Conservation (phyloP, 2,797 vertebrate species). For the Cossypha polioptera region DNA sequence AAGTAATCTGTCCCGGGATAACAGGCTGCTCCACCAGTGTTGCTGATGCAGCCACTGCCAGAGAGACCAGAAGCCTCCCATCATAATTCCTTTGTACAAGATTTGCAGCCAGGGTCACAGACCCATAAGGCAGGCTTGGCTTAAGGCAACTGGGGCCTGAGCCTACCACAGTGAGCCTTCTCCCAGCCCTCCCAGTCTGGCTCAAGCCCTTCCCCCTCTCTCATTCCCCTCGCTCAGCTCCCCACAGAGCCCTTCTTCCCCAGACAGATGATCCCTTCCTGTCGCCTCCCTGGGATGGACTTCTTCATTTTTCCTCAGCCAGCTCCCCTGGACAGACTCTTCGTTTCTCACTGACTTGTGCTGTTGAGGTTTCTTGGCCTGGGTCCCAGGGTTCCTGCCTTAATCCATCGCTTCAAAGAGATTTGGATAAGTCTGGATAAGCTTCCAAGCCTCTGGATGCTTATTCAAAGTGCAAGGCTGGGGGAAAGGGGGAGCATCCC, state of each 20-base stretch:
- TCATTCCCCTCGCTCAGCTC: neutral
- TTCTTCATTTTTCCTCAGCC: constrained; percentile 42
- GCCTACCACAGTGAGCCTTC: neutral
- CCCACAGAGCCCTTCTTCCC: neutral
- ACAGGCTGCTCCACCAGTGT: neutral
- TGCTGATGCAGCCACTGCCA: neutral
- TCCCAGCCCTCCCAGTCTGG: neutral
- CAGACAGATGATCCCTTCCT: constrained; percentile 29
- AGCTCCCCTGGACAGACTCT: constrained; percentile 50
- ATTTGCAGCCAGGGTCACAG: constrained; percentile 2
- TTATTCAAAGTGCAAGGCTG: constrained; percentile 22
- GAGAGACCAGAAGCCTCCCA: neutral
- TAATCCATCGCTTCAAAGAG: constrained; percentile 66
- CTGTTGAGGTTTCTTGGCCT: constrained; percentile 56
- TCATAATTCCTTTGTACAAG: neutral
- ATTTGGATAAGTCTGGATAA: constrained; percentile 63
- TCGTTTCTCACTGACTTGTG: constrained; percentile 48
- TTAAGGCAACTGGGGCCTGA: neutral
- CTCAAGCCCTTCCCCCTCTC: accelerated
- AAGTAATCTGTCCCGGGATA: neutral
- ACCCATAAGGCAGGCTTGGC: neutral
- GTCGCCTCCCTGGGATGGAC: constrained; percentile 31
- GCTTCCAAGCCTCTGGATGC: constrained; percentile 55
- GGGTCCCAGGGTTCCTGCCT: constrained; percentile 60
- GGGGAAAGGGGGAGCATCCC: constrained; percentile 15